phyloP scores from a whole-genome alignment of 2,113 vertebrate species.

The Lycaon pictus region DNA sequence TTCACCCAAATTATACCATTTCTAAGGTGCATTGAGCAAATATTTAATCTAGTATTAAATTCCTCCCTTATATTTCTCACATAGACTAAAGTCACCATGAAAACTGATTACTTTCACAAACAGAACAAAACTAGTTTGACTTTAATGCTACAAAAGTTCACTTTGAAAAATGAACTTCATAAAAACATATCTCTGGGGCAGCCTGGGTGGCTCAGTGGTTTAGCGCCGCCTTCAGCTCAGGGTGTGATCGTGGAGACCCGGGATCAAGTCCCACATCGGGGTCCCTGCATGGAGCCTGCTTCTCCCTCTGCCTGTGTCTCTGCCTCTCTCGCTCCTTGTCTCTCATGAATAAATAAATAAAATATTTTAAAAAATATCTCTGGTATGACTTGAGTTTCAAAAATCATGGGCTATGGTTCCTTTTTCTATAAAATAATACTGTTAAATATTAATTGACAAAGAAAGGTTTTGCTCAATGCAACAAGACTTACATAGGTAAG shows the following conservation, averaged over 20 bases:
- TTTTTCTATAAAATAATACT: background rate
- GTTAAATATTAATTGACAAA: background rate
- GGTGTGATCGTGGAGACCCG: no score
- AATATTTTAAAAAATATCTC: background rate
- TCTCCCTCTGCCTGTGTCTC: no score
- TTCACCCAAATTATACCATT: background rate
- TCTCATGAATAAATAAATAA: no score
- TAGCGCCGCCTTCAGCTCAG: no score
- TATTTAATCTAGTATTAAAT: background rate
- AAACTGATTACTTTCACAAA: background rate
- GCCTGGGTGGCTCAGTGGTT: background rate
- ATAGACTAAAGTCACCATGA: background rate
- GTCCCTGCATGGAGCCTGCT: no score
- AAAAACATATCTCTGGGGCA: no score
- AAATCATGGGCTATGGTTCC: background rate
- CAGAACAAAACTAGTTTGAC: background rate
- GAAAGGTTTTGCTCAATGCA: background rate
- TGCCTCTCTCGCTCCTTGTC: no score
- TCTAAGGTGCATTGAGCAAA: background rate
- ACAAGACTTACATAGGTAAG: background rate
- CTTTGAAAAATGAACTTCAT: background rate
- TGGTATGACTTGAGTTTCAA: background rate
- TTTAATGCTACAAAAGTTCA: background rate
- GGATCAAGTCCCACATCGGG: no score
- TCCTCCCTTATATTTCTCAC: background rate